phyloP scores from a whole-genome alignment of 2,888 invertebrate species.

The Drosophila subquinaria region DNA sequence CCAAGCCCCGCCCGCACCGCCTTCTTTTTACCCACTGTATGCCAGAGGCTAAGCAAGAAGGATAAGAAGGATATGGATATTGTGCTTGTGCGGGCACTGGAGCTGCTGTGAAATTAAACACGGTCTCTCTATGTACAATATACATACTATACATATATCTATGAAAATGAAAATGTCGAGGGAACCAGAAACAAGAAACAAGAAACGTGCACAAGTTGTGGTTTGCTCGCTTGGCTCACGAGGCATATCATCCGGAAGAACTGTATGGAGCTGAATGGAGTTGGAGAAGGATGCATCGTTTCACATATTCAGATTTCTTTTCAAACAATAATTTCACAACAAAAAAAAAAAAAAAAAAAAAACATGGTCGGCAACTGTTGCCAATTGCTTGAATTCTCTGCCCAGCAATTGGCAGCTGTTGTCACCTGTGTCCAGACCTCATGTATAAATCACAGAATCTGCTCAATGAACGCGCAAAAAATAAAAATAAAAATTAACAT shows the following conservation, averaged over 20 bases:
- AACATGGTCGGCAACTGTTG: constrained; percentile 47
- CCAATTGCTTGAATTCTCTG: constrained; percentile 30
- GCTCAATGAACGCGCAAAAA: constrained; percentile 32
- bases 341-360: background rate
- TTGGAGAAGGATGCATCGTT: constrained; percentile 12
- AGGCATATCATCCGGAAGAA: constrained; percentile 46
- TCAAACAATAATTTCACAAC: background rate
- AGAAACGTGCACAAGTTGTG: constrained; percentile 83
- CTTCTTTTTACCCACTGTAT: background rate
- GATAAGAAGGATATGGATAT: constrained; percentile 60
- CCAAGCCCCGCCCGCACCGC: background rate
- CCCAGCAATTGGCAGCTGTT: constrained; percentile 63
- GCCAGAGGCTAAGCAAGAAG: constrained; percentile 61
- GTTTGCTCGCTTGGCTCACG: constrained; percentile 52
- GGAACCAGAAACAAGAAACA: constrained; percentile 7
- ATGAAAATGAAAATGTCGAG: constrained; percentile 14
- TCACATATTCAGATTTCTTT: constrained; percentile 7
- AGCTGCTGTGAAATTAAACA: constrained; percentile 67
- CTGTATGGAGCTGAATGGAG: background rate
- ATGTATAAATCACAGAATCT: constrained; percentile 61
- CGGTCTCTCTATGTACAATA: constrained; percentile 25
- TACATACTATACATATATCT: constrained; percentile 1
- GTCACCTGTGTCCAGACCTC: constrained; percentile 68
- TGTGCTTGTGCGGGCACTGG: constrained; percentile 32
- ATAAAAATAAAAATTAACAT: constrained; percentile 52